Base-by-base conservation (phyloP, 2,797 vertebrate species). In the Australoheros facetus region DNA sequence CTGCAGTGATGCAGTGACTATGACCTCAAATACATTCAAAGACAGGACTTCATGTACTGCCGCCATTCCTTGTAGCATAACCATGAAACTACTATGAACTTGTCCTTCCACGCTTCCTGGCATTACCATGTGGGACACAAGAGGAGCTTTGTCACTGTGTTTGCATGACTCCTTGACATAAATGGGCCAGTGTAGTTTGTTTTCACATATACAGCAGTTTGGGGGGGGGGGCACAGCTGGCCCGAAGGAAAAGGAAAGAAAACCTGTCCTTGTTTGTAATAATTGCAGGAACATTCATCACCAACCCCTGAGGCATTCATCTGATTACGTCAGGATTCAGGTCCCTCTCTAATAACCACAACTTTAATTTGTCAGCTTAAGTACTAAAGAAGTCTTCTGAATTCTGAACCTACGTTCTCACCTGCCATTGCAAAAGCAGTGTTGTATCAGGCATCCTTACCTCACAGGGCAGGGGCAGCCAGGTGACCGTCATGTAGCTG, bases 401-500 rank as follows among this genome's bases (percentile, higher is more conserved):
- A 51, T 69, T 51, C 17, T 13, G 10, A 69, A 19, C 26, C 17
- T 0, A n/a, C 64, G 28, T 30, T 28, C 17, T 69, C 26, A n/a
- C 2, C 0, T 19, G 23, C 0, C 6, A 32, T 1, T 51, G 19
- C 26, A 13, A 7, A 51, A 69, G 64, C 12, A 69, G 64, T 3
- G 26, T 17, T 48, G 16, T 26, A 7, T 69, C 48, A 32, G 51
- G 48, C 13, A 51, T 96, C 94, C 96, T 97, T 59, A 87, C 96
- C 88, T 99, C 98, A 17, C 96, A 97, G 19, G 97, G 97, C 89
- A 99, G 91, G 0, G 97, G 96, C 87, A 99, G 96, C 97, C 95
- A 95, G 77, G 95, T 95, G 9, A 99, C 96, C 0, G 93, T 96
- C 97, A 99, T 97, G 96, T 99, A 99, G 94, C 95, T 96, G 92